A percentile compares a stretch with the other conserved stretches of the same genome.
Evolutionary conservation across 2,113 vertebrate genomes (phyloP).

Genomic region (Heterochromis multidens): DNA sequence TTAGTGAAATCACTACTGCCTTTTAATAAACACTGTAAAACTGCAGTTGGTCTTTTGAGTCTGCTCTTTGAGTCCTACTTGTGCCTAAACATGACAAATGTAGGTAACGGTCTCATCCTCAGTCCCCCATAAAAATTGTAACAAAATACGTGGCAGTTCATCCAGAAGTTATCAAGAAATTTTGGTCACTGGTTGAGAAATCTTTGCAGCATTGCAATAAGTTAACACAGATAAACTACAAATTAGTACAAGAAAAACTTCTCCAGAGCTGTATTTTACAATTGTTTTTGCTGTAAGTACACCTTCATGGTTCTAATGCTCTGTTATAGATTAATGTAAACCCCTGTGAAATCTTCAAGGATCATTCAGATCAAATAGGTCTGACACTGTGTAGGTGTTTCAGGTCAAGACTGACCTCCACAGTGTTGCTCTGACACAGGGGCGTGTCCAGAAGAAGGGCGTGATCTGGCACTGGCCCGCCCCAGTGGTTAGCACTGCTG

Average conservation of each 20-base stretch:
- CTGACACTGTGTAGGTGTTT: neutral
- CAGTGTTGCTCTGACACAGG: constrained; percentile 15
- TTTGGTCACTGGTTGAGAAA: neutral
- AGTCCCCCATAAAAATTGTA: too few relatives aligned
- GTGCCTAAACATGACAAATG: too few relatives aligned
- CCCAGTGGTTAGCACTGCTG: too few relatives aligned
- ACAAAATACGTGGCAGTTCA: neutral
- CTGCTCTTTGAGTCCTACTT: too few relatives aligned
- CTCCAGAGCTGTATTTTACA: neutral
- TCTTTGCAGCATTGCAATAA: neutral
- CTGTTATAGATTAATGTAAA: neutral
- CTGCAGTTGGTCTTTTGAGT: too few relatives aligned
- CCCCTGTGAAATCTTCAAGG: neutral
- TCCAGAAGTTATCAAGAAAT: neutral
- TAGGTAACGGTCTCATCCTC: too few relatives aligned
- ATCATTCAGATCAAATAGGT: neutral
- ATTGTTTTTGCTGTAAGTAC: neutral
- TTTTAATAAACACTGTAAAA: too few relatives aligned
- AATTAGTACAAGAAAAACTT: neutral
- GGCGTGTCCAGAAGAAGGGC: too few relatives aligned
- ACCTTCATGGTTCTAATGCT: neutral
- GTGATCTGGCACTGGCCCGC: too few relatives aligned
- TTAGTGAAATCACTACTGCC: too few relatives aligned
- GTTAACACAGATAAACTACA: neutral
- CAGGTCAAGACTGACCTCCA: neutral